A percentile compares a stretch with the other conserved stretches of the same genome.
These are phyloP conservation scores for Cyanoderma ruficeps DNA, from an alignment of 2,113 vertebrate species.

Conservation along the genomic window DNA sequence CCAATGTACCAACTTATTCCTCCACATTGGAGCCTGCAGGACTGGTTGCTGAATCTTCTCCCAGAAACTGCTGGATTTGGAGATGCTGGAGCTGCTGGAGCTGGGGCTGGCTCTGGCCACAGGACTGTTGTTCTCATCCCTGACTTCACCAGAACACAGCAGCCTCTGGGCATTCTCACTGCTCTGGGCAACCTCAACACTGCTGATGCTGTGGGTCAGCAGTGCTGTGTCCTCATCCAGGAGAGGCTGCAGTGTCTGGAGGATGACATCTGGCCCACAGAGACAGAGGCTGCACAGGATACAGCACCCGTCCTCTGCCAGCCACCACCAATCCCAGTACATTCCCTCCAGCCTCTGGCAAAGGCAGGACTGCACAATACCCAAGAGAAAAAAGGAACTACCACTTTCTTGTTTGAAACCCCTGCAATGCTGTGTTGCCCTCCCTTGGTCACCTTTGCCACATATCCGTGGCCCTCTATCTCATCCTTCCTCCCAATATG, in stretches of 20 bases:
- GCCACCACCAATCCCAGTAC: background rate
- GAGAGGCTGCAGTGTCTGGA: background rate
- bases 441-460: background rate
- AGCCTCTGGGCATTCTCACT: background rate
- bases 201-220: background rate
- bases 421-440: background rate
- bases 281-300: background rate
- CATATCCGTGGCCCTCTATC: background rate
- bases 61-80: too few species aligned
- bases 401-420: background rate
- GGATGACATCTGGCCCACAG: background rate
- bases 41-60: background rate
- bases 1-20: background rate
- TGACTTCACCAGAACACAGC: too few species aligned
- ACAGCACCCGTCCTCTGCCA: background rate
- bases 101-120: background rate
- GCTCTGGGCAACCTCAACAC: background rate
- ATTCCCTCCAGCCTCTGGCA: background rate
- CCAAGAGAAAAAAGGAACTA: background rate
- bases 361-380: background rate
- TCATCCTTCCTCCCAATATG: accelerated
- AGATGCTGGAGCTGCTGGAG: background rate
- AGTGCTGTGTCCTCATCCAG: accelerated
- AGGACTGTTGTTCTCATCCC: background rate
- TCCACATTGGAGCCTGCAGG: background rate